Evolutionary conservation across 2,888 invertebrate species (phyloP).

Genomic region (Zootermopsis nevadensis): DNA sequence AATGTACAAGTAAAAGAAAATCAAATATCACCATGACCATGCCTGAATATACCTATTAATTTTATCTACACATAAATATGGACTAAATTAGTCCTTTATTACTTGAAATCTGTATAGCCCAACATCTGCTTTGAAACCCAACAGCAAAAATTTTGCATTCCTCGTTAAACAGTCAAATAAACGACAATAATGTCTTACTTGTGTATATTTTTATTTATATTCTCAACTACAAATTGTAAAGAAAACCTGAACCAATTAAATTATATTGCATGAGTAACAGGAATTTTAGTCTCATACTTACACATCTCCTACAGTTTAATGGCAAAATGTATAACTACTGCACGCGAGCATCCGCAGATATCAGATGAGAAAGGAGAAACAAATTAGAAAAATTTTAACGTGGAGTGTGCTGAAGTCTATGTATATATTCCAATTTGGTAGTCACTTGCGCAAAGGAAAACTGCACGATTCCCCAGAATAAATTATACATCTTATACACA

Average conservation of each 20-base stretch:
- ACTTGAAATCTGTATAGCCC: too few species aligned
- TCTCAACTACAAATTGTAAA: background rate
- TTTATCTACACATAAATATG: too few species aligned
- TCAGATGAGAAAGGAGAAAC: background rate
- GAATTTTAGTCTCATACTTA: constrained; percentile 34
- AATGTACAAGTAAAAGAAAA: too few species aligned
- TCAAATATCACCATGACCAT: too few species aligned
- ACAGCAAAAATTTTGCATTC: too few species aligned
- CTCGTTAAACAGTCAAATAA: background rate
- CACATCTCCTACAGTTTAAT: background rate
- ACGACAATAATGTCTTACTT: too few species aligned
- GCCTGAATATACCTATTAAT: too few species aligned
- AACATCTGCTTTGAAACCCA: too few species aligned
- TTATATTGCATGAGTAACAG: constrained; percentile 24
- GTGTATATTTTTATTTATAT: background rate
- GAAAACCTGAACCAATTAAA: background rate
- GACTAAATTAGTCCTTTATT: too few species aligned
- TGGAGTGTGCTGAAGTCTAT: constrained; percentile 27
- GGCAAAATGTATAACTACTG: constrained; percentile 22
- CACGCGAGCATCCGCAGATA: background rate
- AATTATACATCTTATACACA: background rate
- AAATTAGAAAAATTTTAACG: background rate
- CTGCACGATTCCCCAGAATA: background rate
- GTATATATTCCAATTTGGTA: background rate
- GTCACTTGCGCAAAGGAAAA: constrained; percentile 9